Base-by-base conservation (phyloP, 2,797 vertebrate genomes). In the Orestias chungarensis region DNA sequence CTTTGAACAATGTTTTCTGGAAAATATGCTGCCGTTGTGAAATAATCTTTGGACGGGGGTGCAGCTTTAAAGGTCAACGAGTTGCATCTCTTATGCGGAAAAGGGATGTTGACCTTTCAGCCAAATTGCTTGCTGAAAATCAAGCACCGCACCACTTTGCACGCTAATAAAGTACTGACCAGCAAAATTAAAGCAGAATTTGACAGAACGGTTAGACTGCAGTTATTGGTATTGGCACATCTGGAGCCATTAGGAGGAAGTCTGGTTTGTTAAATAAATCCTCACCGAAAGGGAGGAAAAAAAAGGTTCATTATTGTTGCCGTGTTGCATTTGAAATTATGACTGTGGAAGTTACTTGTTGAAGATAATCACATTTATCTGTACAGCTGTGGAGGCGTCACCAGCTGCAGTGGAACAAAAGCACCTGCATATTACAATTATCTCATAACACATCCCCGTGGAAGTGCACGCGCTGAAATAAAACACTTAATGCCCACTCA, bases 71-170 rank as follows among this genome's bases (percentile, higher is more conserved):
- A 87, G 83, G 85, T 89, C 82, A 82, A 43, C 27, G 73, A 74
- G 73, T 77, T 86, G 73, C 72, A 69, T 84, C 78, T 87, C 46
- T 65, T 38, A 44, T 71, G 70, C 83, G 78, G 73, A 66, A 84
- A 80, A 74, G 75, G 68, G 25, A 78, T 74, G 70, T 84, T 88
- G 87, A 90, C 89, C 89, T 91, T 90, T 89, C 74, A 15, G 83
- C 66, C 40, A 54, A 83, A 68, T 67, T 73, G 80, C 74, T 81
- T 64, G 66, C 66, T 61, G 71, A 75, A 86, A 87, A 83, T 81
- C 82, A 81, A 81, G 75, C 73, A 81, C 68, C 54, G 55, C 67
- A 83, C 87, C 86, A 70, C 72, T 77, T 66, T 59, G 71, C 57
- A 82, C 68, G 43, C 17, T 79, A 82, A 74, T 67, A 79, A 61